Evolutionary conservation across 1,140 invertebrate species (phyloP).

Genomic region (Helicoverpa armigera): DNA sequence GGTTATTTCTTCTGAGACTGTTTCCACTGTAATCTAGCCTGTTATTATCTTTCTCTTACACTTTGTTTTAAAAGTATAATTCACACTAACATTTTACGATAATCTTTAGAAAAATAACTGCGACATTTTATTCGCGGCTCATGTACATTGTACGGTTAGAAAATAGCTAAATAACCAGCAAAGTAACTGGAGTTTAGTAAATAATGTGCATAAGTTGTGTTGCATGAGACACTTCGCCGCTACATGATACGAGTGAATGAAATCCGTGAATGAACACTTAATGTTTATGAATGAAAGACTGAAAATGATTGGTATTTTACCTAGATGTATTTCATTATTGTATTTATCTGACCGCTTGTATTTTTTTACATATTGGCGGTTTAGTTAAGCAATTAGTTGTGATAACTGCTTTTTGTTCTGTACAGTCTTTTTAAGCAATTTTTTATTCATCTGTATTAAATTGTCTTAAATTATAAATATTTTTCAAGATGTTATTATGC

Average conservation of each 20-base stretch:
- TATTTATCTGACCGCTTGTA: constrained; percentile 12
- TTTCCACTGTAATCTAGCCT: no score
- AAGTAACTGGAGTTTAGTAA: background rate
- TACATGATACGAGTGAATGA: constrained; percentile 27
- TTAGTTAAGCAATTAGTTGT: constrained; percentile 19
- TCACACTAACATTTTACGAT: no score
- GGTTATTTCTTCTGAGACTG: no score
- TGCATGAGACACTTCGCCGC: background rate
- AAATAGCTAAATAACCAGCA: background rate
- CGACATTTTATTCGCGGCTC: background rate
- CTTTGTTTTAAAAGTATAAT: no score
- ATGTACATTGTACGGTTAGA: constrained; percentile 11
- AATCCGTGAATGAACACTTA: constrained; percentile 32
- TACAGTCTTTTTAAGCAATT: no score
- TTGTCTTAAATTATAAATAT: no score
- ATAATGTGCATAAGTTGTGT: background rate
- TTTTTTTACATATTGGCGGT: background rate
- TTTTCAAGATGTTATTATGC: background rate
- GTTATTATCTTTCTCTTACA: no score
- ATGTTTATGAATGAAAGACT: constrained; percentile 48
- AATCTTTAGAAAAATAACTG: constrained; percentile 4
- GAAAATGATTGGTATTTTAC: constrained; percentile 39
- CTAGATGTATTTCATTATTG: constrained; percentile 27
- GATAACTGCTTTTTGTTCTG: no score
- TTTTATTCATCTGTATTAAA: no score